These are phyloP conservation scores for Apistogramma diplotaenia DNA, from an alignment of 2,113 vertebrate genomes.

Conservation along the genomic window DNA sequence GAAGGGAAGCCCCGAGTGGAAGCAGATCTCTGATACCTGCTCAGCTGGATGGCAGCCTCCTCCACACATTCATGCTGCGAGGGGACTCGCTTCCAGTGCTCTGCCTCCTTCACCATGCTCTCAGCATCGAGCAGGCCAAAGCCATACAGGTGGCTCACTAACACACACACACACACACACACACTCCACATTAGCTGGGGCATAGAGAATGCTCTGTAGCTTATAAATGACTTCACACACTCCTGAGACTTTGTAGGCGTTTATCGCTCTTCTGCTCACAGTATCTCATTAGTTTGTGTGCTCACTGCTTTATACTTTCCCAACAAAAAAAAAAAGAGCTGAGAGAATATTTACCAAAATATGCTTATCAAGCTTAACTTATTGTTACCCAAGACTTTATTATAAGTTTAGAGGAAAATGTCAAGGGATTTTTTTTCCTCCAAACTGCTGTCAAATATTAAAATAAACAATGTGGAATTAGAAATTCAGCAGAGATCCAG, in stretches of 20 bases:
- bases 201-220: constrained; percentile 33
- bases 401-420: not conserved
- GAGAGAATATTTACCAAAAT: constrained; percentile 48
- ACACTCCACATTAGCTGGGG: constrained; percentile 26
- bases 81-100: constrained; percentile 89
- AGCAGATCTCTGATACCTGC: constrained; percentile 79
- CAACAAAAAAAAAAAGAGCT: constrained; percentile 15
- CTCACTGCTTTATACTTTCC: constrained; percentile 42
- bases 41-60: constrained; percentile 81
- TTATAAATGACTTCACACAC: constrained; percentile 43
- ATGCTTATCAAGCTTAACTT: constrained; percentile 12
- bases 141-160: constrained; percentile 97
- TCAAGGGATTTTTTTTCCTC: not conserved
- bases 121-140: constrained; percentile 97
- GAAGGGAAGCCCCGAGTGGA: constrained; percentile 42
- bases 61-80: constrained; percentile 89
- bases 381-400: not conserved
- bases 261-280: constrained; percentile 54
- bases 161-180: constrained; percentile 32
- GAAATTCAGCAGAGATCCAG: not conserved
- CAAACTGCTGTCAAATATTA: not conserved
- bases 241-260: constrained; percentile 47
- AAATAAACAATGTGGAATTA: not conserved
- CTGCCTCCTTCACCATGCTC: constrained; percentile 92
- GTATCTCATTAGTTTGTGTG: constrained; percentile 50